Evolutionary conservation across 2,113 vertebrate genomes (phyloP).

Genomic region (Gymnorhina tibicen): DNA sequence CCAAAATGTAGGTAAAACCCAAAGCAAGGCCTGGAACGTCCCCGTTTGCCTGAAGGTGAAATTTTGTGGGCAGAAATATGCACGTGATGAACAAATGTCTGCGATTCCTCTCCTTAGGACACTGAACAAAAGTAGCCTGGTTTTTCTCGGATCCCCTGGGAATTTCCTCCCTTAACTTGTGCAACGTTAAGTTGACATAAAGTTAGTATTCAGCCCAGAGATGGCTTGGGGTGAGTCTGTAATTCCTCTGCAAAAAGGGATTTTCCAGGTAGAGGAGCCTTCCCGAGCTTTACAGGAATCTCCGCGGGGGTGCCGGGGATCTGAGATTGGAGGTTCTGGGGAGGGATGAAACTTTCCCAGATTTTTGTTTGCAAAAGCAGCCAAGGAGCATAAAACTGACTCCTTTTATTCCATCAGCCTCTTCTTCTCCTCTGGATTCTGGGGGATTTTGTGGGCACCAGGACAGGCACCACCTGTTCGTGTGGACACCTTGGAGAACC

Average conservation of each 20-base stretch:
- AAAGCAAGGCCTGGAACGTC: not conserved
- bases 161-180: conserved; percentile 56
- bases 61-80: not conserved
- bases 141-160: conserved; percentile 34
- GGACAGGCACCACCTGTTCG: not conserved
- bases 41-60: not conserved
- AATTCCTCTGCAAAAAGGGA: not conserved
- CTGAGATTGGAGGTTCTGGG: not conserved
- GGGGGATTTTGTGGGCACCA: not conserved
- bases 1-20: not conserved
- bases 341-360: not conserved
- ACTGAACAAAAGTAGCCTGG: not conserved
- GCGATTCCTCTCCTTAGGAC: conserved; percentile 14
- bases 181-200: conserved; percentile 21
- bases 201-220: conserved; percentile 51
- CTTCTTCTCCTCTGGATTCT: not conserved
- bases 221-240: not conserved
- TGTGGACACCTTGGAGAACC: not conserved
- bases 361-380: not conserved
- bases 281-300: not conserved
- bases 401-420: not conserved
- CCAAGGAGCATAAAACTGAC: not conserved
- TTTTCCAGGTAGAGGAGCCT: not conserved
- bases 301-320: not conserved
- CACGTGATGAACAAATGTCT: not conserved